phyloP scores from a whole-genome alignment of 2,797 vertebrate species.

The Corythornis leucogaster region DNA sequence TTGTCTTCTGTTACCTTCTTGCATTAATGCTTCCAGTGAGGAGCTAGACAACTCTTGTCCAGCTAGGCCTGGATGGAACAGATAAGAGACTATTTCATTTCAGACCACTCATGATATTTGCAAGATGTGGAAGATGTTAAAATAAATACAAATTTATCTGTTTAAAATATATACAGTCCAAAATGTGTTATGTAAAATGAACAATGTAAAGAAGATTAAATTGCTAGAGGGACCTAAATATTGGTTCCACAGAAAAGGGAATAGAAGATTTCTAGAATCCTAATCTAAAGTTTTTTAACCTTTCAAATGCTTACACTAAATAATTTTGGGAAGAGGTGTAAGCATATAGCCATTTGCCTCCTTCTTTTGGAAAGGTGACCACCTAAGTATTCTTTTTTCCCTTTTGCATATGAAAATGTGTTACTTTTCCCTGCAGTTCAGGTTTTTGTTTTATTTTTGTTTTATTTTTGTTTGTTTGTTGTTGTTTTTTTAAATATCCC shows the following conservation, averaged over 20 bases:
- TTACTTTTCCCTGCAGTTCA: too few relatives aligned
- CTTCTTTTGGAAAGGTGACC: not conserved
- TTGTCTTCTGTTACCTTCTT: not conserved
- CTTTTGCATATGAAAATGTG: not conserved
- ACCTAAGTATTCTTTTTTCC: not conserved
- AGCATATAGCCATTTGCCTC: not conserved
- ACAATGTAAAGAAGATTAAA: not conserved
- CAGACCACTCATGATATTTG: not conserved
- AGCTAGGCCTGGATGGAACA: not conserved
- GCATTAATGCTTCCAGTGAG: not conserved
- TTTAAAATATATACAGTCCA: not conserved
- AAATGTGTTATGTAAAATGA: not conserved
- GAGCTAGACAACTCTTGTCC: not conserved
- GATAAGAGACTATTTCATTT: not conserved
- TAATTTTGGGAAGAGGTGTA: not conserved
- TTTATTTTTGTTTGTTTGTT: too few relatives aligned
- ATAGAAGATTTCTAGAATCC: not conserved
- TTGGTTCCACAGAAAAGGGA: not conserved
- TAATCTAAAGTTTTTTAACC: not conserved
- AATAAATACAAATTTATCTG: not conserved
- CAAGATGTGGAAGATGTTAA: not conserved
- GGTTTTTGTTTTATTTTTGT: too few relatives aligned
- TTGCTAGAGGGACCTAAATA: not conserved
- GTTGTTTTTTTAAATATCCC: not conserved
- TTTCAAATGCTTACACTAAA: not conserved